phyloP scores from a whole-genome alignment of 2,888 invertebrate species.

The Lasius fuliginosus region DNA sequence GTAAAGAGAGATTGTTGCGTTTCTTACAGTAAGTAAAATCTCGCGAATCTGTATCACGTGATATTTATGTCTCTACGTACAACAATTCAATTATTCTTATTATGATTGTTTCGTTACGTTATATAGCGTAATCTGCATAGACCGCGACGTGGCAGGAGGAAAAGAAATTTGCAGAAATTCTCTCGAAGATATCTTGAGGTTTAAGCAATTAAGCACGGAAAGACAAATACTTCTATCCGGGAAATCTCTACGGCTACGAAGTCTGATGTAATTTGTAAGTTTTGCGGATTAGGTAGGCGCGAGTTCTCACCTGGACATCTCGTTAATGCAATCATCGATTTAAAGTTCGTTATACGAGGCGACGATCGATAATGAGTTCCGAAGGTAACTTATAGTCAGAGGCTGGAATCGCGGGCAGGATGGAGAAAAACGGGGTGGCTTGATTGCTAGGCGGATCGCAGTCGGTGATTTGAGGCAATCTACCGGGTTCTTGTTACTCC shows the following conservation, averaged over 20 bases:
- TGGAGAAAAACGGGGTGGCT: conserved; percentile 77
- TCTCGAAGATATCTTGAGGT: not conserved
- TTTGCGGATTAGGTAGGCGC: conserved; percentile 49
- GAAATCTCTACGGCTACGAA: not conserved
- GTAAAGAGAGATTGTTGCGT: not conserved
- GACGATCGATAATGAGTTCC: conserved; percentile 81
- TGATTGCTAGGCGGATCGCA: conserved; percentile 84
- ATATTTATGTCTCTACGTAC: not conserved
- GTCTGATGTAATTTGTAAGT: conserved; percentile 56
- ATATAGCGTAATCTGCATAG: not conserved
- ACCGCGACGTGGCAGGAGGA: not conserved
- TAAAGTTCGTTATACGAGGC: conserved; percentile 80
- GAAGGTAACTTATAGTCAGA: conserved; percentile 71
- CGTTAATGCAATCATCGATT: conserved; percentile 81
- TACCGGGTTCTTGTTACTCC: conserved; percentile 84
- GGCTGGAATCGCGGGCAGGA: conserved; percentile 70
- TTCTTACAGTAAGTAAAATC: not conserved
- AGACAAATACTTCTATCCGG: not conserved
- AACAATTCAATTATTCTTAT: not conserved
- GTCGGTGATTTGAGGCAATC: conserved; percentile 84
- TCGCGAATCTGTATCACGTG: not conserved
- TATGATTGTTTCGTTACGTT: not conserved
- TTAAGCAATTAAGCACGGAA: conserved; percentile 6
- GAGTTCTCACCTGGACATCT: conserved; percentile 74
- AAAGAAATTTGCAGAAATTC: not conserved